Conservation (phyloP, 2,797 vertebrate species). For the Sebastes hubbsi region DNA sequence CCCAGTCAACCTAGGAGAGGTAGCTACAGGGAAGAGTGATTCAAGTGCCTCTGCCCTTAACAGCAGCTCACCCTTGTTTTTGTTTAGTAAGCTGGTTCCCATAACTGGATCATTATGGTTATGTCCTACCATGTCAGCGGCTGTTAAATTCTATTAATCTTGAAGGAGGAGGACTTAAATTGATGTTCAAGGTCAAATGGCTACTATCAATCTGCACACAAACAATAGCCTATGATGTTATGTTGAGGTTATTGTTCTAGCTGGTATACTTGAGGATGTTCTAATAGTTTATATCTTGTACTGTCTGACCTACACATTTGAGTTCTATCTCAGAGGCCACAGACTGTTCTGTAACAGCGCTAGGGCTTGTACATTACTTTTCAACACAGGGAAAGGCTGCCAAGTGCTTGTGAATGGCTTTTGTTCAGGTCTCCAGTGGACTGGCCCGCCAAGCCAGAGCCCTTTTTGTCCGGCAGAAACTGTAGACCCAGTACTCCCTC, state of each 20-base stretch:
- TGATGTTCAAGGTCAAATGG: conserved; percentile 43
- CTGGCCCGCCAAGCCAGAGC: conserved; percentile 52
- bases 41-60: conserved; percentile 54
- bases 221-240: neutral
- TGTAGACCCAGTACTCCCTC: conserved; percentile 56
- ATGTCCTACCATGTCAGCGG: conserved; percentile 26
- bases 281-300: conserved; percentile 3
- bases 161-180: conserved; percentile 7
- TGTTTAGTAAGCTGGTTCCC: conserved; percentile 66
- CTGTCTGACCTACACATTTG: conserved; percentile 10
- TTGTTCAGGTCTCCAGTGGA: conserved; percentile 63
- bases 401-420: conserved; percentile 70
- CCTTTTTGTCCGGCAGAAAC: conserved; percentile 61
- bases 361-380: conserved; percentile 43
- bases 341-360: conserved; percentile 37
- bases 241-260: conserved; percentile 1
- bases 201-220: neutral
- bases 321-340: conserved; percentile 21
- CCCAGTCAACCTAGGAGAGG: conserved; percentile 64
- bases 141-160: conserved; percentile 55
- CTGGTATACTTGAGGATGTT: conserved; percentile 10
- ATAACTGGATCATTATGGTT: conserved; percentile 62
- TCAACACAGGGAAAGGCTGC: conserved; percentile 54
- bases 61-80: conserved; percentile 37
- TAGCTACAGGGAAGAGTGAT: conserved; percentile 59